These are phyloP conservation scores for rat (Rattus norvegicus) DNA, from an alignment of 2,113 vertebrate genomes.

Conservation along the genomic window DNA sequence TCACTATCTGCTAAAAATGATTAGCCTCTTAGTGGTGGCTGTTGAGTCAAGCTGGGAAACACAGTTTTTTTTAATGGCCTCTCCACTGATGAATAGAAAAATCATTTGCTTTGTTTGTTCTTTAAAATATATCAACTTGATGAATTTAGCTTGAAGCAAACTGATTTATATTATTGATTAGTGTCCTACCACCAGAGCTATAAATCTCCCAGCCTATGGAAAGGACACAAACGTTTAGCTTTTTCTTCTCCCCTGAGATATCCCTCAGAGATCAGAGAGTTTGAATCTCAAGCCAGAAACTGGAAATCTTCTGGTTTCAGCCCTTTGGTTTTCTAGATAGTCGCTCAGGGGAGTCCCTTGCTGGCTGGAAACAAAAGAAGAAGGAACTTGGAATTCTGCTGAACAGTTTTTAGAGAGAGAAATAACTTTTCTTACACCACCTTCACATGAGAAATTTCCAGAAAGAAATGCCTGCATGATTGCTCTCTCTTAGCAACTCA, in stretches of 20 bases:
- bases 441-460: neutral
- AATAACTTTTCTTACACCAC: neutral
- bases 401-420: neutral
- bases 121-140: neutral
- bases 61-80: neutral
- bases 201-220: constrained; percentile 3
- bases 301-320: neutral
- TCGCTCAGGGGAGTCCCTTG: neutral
- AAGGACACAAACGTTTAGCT: neutral
- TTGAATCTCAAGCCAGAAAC: neutral
- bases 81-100: constrained; percentile 37
- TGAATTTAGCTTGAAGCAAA: constrained; percentile 62
- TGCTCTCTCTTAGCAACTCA: neutral
- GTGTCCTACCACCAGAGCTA: neutral
- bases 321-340: neutral
- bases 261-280: neutral
- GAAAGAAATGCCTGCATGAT: neutral
- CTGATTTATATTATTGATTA: constrained; percentile 23
- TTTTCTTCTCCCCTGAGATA: neutral
- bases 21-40: constrained; percentile 29
- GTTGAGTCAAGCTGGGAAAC: constrained; percentile 16
- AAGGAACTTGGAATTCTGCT: neutral
- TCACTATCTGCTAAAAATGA: constrained; percentile 44
- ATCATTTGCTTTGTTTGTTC: constrained; percentile 46
- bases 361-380: neutral